Evolutionary conservation across 2,797 vertebrate species (phyloP), one percentile per base, ranked within the genome.

Genomic region (Ctenosaura bakeri): DNA sequence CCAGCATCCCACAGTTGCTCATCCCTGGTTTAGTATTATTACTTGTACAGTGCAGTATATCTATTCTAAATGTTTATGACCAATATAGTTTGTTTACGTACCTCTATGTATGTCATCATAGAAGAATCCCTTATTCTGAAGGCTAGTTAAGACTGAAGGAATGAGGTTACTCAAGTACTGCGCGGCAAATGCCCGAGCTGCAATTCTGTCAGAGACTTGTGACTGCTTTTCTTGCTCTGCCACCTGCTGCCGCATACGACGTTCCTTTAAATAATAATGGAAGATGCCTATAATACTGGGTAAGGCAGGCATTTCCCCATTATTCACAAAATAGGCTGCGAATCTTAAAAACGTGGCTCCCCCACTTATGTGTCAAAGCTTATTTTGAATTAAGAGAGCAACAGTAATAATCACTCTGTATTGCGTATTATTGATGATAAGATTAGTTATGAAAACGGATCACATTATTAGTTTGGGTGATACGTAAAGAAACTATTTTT

Each of bases 101-200:
- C 99, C 99, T 98, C 97, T 98, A 96, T 98, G 97, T 91, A 98
- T 83, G 4, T 98, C 97, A 92, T 99, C 98, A 52, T 98, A 98
- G 90, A 99, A 99, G 97, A 97, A 99, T 14, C 99, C 99, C 3
- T 97, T 96, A 6, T 97, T 97, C 74, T 94, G 96, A 93, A 99
- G 98, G 0, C 97, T 98, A 91, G 89, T 95, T 71, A 98, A 98
- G 80, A 98, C 98, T 0, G 98, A 96, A 0, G 98, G 98, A 64
- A 99, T 93, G 42, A 99, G 98, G 92, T 98, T 97, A 26, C 98
- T 93, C 96, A 99, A 91, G 95, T 98, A 98, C 78, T 94, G 97
- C 94, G 98, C 96, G 0, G 98, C 97, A 1, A 98, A 99, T 0
- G 97, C 97, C 1, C 95, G 97, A 5, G 98, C 98, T 0, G 98